Percentiles rank a stretch among this genome's conserved stretches.
These are phyloP conservation scores for Chaetogeoica ovagalla DNA, from an alignment of 2,888 invertebrate species.

Conservation along the genomic window DNA sequence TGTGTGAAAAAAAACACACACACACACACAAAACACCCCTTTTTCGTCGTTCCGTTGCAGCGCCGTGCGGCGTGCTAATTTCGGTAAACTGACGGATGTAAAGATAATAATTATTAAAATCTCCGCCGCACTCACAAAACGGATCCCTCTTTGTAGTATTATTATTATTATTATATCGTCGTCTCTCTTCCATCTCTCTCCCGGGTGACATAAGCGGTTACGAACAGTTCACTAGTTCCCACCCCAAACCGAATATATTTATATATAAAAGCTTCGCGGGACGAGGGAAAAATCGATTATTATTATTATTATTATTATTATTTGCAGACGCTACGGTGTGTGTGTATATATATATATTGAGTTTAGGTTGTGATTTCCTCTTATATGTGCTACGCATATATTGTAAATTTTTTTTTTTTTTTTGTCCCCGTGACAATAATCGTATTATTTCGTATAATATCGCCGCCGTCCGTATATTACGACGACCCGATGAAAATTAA, in stretches of 20 bases:
- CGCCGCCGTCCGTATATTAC: neutral
- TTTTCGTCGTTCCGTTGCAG: neutral
- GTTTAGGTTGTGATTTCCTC: constrained; percentile 47
- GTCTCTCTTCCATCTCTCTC: constrained; percentile 17
- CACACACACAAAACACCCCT: no score
- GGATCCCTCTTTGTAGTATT: constrained; percentile 51
- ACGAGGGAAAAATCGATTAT: constrained; percentile 52
- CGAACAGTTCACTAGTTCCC: constrained; percentile 56
- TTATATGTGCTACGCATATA: neutral
- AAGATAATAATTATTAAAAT: constrained; percentile 53
- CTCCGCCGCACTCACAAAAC: constrained; percentile 50
- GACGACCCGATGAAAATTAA: constrained; percentile 13
- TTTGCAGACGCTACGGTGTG: constrained; percentile 23
- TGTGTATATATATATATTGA: constrained; percentile 2
- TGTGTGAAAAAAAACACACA: constrained; percentile 33
- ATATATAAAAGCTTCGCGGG: constrained; percentile 45
- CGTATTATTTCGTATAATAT: constrained; percentile 39
- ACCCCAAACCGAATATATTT: constrained; percentile 48
- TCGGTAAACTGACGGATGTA: constrained; percentile 53
- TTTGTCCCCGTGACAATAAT: constrained; percentile 41
- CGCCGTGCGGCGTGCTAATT: constrained; percentile 46
- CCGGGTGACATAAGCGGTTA: constrained; percentile 56
- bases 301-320: constrained; percentile 40
- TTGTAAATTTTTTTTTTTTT: no score
- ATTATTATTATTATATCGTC: neutral